Evolutionary conservation across 2,113 vertebrate species (phyloP), one percentile per base, ranked within the genome.

Genomic region (Ursus arctos): DNA sequence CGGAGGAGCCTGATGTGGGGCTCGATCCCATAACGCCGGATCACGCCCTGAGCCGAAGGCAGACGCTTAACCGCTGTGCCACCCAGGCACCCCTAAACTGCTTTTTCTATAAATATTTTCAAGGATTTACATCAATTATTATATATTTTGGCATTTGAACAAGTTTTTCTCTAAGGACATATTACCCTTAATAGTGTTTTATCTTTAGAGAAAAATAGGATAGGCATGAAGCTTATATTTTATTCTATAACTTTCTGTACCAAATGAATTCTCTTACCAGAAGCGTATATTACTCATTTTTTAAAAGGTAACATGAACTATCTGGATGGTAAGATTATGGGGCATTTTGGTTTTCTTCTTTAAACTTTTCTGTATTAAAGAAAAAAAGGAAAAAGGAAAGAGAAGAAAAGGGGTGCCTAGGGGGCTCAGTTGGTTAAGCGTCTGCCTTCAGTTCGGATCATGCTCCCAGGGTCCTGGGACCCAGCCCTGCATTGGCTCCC

Each of bases 141-240:
- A 85, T 53, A 61, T 33, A 91, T 71, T 93, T n/a, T 72, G 49
- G 31, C 74, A 65, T 33, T 28, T 59, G 33, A 82, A 55, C 69
- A 67, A 92, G 67, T 40, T 91, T 79, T 91, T 55, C 91, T 81
- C 4, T 22, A 55, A 88, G 19, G 79, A 87, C 7, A 65, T 84
- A 72, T 49, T 77, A 92, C 21, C 63, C 69, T 77, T 93, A 71
- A 36, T 9, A 63, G 2, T 13, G 18, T 40, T 80, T 33, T 43
- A 80, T 79, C 47, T 92, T 53, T 53, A 57, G 61, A 97, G 26
- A 97, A 36, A 93, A 90, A 53, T 51, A 95, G 28, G 49, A 72
- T 81, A 2, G 13, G 15, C 18, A 81, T 31, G 11, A 89, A 81
- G 40, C 57, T 59, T 82, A 69, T 7, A 85, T 81, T 71, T 57